Conservation (phyloP, 2,888 invertebrate genomes). For the Cryptophagus acutangulus region DNA sequence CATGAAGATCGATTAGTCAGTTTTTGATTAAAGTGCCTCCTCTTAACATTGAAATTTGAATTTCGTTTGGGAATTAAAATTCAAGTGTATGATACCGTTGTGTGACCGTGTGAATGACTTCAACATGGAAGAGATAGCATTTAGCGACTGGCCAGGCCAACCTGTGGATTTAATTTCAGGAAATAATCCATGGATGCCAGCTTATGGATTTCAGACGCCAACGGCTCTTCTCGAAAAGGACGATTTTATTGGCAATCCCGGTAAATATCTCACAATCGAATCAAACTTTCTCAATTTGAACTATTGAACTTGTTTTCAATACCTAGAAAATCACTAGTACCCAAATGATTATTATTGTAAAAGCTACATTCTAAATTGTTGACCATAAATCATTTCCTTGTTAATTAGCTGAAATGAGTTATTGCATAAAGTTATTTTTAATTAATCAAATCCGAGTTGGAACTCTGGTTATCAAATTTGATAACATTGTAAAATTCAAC, state of each 20-base stretch:
- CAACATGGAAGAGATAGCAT: slow-evolving; percentile 59
- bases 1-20: neutral
- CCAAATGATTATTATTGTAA: too few relatives aligned
- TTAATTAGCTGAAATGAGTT: too few relatives aligned
- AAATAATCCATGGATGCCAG: slow-evolving; percentile 73
- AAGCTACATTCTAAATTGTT: too few relatives aligned
- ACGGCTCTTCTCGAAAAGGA: slow-evolving; percentile 51
- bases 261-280: slow-evolving; percentile 52
- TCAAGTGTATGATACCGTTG: slow-evolving; percentile 26
- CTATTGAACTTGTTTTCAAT: too few relatives aligned
- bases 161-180: slow-evolving; percentile 53
- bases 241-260: slow-evolving; percentile 61
- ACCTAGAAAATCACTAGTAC: too few relatives aligned
- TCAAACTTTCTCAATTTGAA: too few relatives aligned
- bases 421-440: too few relatives aligned
- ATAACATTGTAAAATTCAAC: too few relatives aligned
- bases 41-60: too few relatives aligned
- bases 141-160: slow-evolving; percentile 60
- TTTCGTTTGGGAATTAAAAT: neutral
- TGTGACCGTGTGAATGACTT: slow-evolving; percentile 41
- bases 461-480: too few relatives aligned
- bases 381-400: too few relatives aligned
- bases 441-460: too few relatives aligned
- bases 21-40: neutral
- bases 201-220: slow-evolving; percentile 71